These are phyloP conservation scores for Neogobius melanostomus DNA, from an alignment of 2,113 vertebrate genomes.

Conservation along the genomic window DNA sequence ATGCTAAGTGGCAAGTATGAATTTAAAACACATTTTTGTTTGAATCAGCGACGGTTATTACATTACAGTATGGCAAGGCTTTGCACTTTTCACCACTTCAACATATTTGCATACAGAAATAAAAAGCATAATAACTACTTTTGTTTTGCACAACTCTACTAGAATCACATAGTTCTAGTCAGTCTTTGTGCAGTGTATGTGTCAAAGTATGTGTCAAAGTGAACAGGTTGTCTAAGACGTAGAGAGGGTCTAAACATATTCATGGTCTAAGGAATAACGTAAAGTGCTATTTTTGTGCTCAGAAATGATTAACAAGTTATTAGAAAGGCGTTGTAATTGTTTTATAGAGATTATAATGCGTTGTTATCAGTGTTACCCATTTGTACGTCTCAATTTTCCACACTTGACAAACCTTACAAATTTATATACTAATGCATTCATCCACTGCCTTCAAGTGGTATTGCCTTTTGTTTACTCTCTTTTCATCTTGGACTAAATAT, in stretches of 20 bases:
- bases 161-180: neutral
- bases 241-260: no score
- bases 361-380: neutral
- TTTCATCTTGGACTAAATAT: conserved; percentile 63
- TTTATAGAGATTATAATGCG: no score
- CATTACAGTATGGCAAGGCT: neutral
- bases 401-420: conserved; percentile 52
- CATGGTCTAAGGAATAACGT: no score
- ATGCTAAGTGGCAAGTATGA: neutral
- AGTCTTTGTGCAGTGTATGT: neutral
- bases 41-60: neutral
- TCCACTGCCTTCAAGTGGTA: conserved; percentile 35
- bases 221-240: no score
- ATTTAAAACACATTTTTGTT: conserved; percentile 28
- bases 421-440: conserved; percentile 50
- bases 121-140: neutral
- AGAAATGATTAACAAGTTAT: no score
- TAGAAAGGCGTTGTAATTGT: neutral
- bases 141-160: no score
- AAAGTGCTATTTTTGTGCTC: no score
- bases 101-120: neutral
- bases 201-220: no score
- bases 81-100: neutral
- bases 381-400: conserved; percentile 27
- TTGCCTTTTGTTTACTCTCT: conserved; percentile 63